Conservation (phyloP, 2,113 vertebrate species). For the Elgaria multicarinata region DNA sequence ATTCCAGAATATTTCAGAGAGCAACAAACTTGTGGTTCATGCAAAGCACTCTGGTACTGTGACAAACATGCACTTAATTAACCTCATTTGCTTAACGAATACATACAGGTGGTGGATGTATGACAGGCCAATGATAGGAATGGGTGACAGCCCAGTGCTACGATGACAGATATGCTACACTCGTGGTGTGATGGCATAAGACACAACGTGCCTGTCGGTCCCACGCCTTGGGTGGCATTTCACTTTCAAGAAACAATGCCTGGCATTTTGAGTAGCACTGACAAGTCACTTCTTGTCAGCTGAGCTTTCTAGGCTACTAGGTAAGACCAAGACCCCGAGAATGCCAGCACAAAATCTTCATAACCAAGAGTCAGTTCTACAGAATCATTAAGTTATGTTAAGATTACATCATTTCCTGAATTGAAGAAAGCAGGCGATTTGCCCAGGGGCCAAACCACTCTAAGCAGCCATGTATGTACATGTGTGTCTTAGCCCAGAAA, state of each 20-base stretch:
- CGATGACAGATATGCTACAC: not conserved
- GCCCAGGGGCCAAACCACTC: too few relatives aligned
- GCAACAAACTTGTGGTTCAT: not conserved
- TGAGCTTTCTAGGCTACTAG: not conserved
- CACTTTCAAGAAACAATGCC: not conserved
- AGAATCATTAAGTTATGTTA: not conserved
- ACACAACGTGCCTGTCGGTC: not conserved
- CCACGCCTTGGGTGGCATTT: not conserved
- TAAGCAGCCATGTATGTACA: not conserved
- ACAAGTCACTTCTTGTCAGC: not conserved
- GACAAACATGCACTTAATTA: slow-evolving; percentile 17
- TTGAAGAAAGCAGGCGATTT: not conserved
- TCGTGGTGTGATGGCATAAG: not conserved
- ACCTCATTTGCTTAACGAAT: not conserved
- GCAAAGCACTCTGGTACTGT: not conserved
- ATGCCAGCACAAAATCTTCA: not conserved
- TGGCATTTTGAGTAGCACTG: not conserved
- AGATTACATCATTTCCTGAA: not conserved
- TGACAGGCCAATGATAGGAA: not conserved
- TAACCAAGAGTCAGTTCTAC: not conserved
- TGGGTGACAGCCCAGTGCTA: not conserved
- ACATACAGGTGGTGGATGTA: not conserved
- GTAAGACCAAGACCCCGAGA: not conserved
- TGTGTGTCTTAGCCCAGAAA: too few relatives aligned
- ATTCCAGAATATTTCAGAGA: not conserved